phyloP scores from a whole-genome alignment of 2,888 invertebrate genomes.

The Mythimna ferrago region DNA sequence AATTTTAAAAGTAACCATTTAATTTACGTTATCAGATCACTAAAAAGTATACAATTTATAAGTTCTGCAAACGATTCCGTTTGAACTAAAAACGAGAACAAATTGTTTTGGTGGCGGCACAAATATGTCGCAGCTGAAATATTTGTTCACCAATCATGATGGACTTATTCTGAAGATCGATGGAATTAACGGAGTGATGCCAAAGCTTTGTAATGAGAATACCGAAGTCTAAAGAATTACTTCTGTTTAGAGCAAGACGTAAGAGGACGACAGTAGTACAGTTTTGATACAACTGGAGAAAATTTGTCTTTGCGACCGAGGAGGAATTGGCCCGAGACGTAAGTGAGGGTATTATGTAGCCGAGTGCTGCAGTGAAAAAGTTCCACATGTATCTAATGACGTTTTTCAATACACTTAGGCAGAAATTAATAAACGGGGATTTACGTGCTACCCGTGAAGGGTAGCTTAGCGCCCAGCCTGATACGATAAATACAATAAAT shows the following conservation, averaged over 20 bases:
- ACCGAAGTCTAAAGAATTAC: neutral
- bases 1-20: slow-evolving; percentile 26
- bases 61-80: slow-evolving; percentile 70
- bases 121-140: slow-evolving; percentile 63
- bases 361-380: no score
- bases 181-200: neutral
- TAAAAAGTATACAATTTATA: slow-evolving; percentile 58
- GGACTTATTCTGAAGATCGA: slow-evolving; percentile 51
- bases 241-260: neutral
- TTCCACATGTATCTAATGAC: no score
- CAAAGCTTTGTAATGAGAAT: neutral
- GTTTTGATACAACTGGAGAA: no score
- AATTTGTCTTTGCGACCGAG: no score
- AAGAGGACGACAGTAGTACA: neutral
- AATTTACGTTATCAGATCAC: slow-evolving; percentile 9
- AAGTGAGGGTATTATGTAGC: no score
- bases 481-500: no score
- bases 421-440: no score
- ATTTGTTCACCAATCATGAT: slow-evolving; percentile 58
- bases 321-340: no score
- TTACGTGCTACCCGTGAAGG: no score
- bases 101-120: slow-evolving; percentile 67
- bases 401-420: no score
- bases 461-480: no score
- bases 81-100: slow-evolving; percentile 71